These are phyloP conservation scores for Ceratotherium simum DNA, from an alignment of 2,113 vertebrate genomes.

Conservation along the genomic window DNA sequence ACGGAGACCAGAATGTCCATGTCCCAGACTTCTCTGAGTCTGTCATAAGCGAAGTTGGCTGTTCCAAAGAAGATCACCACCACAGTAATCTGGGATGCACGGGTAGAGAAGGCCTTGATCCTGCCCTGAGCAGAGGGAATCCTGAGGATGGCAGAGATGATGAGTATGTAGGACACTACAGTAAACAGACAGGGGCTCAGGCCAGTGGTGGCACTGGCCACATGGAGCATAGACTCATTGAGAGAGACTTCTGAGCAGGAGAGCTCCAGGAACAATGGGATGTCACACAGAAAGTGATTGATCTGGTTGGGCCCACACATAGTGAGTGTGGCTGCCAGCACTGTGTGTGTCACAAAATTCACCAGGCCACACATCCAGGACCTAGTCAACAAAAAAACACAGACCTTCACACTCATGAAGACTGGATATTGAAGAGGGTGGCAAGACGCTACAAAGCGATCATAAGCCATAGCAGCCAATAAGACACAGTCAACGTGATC, in stretches of 20 bases:
- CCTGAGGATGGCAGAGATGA: constrained; percentile 55
- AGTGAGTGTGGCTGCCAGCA: background rate
- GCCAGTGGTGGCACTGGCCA: constrained; percentile 35
- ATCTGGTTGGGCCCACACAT: constrained; percentile 50
- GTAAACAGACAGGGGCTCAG: constrained; percentile 46
- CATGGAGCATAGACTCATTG: background rate
- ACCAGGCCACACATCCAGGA: constrained; percentile 71
- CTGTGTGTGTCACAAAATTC: constrained; percentile 61
- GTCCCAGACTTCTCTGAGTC: background rate
- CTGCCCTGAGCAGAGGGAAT: constrained; percentile 18
- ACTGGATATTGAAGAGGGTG: constrained; percentile 54
- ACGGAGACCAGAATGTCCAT: constrained; percentile 60
- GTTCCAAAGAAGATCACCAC: constrained; percentile 59
- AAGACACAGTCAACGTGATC: background rate
- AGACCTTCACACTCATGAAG: constrained; percentile 61
- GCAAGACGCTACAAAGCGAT: constrained; percentile 70
- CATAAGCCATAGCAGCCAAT: constrained; percentile 71
- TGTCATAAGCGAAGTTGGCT: constrained; percentile 62
- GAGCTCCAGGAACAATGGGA: constrained; percentile 57
- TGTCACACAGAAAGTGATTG: constrained; percentile 64
- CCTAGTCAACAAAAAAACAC: constrained; percentile 28
- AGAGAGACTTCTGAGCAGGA: constrained; percentile 62
- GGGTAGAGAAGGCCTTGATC: constrained; percentile 68
- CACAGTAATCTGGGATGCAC: background rate
- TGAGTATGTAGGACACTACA: constrained; percentile 18